Percentiles rank a stretch among this genome's conserved stretches.
These are phyloP conservation scores for Engystomops pustulosus DNA, from an alignment of 2,113 vertebrate genomes.

Conservation along the genomic window DNA sequence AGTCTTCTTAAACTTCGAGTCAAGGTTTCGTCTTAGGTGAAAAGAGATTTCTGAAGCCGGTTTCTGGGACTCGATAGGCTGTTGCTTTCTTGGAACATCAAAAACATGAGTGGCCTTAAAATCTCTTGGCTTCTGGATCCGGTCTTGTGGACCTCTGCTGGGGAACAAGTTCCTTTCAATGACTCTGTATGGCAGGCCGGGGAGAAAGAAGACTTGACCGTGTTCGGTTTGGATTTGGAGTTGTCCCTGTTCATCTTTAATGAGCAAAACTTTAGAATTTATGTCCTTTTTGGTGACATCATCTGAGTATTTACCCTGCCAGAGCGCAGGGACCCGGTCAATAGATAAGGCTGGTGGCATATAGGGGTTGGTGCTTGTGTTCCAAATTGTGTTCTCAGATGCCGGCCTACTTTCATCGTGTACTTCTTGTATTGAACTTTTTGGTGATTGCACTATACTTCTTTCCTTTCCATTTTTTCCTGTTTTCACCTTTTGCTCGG, in stretches of 20 bases:
- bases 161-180: slow-evolving; percentile 59
- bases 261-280: slow-evolving; percentile 51
- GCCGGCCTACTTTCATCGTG: no score
- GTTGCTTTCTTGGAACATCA: slow-evolving; percentile 53
- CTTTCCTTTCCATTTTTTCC: background rate
- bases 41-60: slow-evolving; percentile 60
- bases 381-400: slow-evolving; percentile 56
- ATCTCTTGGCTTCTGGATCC: slow-evolving; percentile 63
- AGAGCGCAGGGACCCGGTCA: background rate
- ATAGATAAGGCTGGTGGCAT: slow-evolving; percentile 37
- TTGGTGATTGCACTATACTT: background rate
- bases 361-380: slow-evolving; percentile 58
- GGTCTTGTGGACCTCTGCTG: fast-evolving
- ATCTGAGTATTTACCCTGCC: slow-evolving; percentile 59
- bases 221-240: slow-evolving; percentile 11
- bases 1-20: slow-evolving; percentile 35
- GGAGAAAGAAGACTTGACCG: slow-evolving; percentile 31
- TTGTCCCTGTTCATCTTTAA: fast-evolving
- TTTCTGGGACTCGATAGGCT: background rate
- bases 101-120: slow-evolving; percentile 50
- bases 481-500: background rate
- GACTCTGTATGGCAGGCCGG: slow-evolving; percentile 62
- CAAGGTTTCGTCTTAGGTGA: slow-evolving; percentile 65
- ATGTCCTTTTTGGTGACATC: slow-evolving; percentile 51
- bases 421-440: no score